These are phyloP conservation scores for Dicaeum eximium DNA, from an alignment of 2,113 vertebrate species.

Conservation along the genomic window DNA sequence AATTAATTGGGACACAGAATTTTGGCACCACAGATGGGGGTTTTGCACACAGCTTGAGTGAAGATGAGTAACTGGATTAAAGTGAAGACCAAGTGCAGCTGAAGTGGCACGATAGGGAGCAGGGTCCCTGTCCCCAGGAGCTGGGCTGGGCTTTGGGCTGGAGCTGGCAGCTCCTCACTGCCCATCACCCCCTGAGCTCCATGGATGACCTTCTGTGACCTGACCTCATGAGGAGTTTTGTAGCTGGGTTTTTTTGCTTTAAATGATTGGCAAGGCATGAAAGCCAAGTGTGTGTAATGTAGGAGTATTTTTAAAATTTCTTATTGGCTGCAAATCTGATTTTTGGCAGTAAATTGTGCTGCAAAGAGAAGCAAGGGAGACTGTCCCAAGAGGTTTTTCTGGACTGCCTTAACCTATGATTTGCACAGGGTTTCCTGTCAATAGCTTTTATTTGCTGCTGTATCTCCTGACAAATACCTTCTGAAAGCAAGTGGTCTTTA, in stretches of 20 bases:
- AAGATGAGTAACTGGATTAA: background rate
- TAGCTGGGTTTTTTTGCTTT: background rate
- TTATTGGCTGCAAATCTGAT: background rate
- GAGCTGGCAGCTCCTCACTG: background rate
- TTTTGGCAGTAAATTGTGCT: background rate
- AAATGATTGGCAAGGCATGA: too few relatives aligned
- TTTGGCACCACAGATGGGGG: background rate
- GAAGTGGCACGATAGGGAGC: fast-evolving
- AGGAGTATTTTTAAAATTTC: background rate
- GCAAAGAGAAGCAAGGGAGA: background rate
- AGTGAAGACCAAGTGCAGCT: fast-evolving
- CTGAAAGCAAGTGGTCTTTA: background rate
- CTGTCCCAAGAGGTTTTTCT: background rate
- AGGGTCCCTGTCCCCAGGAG: background rate
- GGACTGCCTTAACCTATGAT: background rate
- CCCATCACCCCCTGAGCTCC: background rate
- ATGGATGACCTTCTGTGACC: fast-evolving
- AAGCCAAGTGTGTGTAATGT: background rate
- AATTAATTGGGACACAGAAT: background rate
- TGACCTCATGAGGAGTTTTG: fast-evolving
- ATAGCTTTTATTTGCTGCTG: background rate
- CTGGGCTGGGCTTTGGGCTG: background rate
- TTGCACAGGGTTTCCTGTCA: background rate
- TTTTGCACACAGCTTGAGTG: background rate
- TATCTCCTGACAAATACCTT: background rate